Evolutionary conservation across 1,140 invertebrate species (phyloP).

Genomic region (Tetramorium simillimum): DNA sequence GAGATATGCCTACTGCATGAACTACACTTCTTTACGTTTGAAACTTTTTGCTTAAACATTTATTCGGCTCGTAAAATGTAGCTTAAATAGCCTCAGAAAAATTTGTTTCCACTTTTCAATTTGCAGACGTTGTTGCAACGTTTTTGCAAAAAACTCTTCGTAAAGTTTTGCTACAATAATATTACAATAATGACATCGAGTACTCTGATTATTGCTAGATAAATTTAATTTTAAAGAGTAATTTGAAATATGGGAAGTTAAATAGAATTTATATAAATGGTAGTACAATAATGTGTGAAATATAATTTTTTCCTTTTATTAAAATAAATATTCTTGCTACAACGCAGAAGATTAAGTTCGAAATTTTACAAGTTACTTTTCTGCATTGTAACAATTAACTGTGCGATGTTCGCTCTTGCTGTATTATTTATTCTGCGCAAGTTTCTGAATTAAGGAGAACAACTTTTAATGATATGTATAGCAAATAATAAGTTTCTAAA

Average conservation of each 20-base stretch:
- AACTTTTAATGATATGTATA: conserved; percentile 53
- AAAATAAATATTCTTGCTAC: neutral
- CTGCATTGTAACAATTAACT: conserved; percentile 17
- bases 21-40: neutral
- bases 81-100: neutral
- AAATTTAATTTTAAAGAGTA: neutral
- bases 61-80: neutral
- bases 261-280: neutral
- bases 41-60: conserved; percentile 23
- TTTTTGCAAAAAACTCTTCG: neutral
- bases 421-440: neutral
- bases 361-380: conserved; percentile 1
- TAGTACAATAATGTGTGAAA: neutral
- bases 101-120: neutral
- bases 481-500: conserved; percentile 25
- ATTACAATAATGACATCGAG: neutral
- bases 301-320: neutral
- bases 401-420: neutral
- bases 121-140: neutral
- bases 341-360: neutral
- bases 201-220: neutral
- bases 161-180: neutral
- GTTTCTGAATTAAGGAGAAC: conserved; percentile 9
- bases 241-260: neutral
- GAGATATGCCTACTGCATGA: neutral